A percentile compares a stretch with the other conserved stretches of the same genome.
These are phyloP conservation scores for Apodemia zela DNA, from an alignment of 2,888 invertebrate genomes.

Conservation along the genomic window DNA sequence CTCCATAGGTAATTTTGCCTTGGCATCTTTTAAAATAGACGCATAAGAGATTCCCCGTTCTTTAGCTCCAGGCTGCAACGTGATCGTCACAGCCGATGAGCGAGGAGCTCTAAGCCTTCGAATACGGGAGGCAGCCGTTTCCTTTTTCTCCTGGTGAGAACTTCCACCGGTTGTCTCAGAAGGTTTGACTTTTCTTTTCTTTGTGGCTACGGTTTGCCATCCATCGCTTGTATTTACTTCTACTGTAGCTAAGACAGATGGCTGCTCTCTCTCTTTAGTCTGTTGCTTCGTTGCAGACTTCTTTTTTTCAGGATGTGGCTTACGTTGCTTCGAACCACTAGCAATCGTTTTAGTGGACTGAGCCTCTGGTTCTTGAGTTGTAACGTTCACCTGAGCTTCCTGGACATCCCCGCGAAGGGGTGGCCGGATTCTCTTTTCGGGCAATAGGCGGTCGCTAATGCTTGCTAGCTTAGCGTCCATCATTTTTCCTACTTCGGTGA, in stretches of 20 bases:
- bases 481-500: neutral
- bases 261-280: neutral
- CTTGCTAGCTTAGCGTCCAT: neutral
- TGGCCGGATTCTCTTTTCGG: neutral
- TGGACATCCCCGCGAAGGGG: neutral
- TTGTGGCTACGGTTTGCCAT: neutral
- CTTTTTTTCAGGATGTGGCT: neutral
- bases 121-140: neutral
- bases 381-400: neutral
- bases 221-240: neutral
- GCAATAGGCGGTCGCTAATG: neutral
- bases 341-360: neutral
- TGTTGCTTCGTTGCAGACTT: neutral
- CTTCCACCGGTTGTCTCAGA: too few species aligned
- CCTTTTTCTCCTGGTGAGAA: neutral
- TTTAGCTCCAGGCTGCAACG: conserved; percentile 18
- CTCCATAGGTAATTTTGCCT: conserved; percentile 9
- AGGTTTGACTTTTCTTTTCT: neutral
- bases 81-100: neutral
- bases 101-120: neutral
- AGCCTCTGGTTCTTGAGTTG: neutral
- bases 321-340: too few species aligned
- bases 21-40: too few species aligned
- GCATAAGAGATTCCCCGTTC: conserved; percentile 18
- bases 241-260: neutral